Conservation (phyloP, 2,797 vertebrate species). For the Sparus aurata region DNA sequence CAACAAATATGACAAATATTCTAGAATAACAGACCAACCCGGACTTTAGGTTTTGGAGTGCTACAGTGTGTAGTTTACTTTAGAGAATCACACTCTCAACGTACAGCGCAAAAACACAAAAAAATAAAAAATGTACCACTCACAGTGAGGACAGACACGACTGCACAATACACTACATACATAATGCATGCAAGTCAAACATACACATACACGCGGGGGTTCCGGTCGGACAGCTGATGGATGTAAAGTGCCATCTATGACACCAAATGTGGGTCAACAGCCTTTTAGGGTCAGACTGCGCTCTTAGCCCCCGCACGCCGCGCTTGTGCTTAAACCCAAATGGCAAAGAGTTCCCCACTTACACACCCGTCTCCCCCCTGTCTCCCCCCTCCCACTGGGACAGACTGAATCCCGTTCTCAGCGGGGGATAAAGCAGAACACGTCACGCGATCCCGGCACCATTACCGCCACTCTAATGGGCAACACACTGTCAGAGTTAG, state of each 20-base stretch:
- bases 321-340: constrained; percentile 56
- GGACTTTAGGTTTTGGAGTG: neutral
- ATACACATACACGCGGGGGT: neutral
- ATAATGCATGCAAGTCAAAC: constrained; percentile 43
- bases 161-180: constrained; percentile 7
- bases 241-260: constrained; percentile 56
- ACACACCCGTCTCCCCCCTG: neutral
- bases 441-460: constrained; percentile 20
- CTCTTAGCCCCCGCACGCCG: constrained; percentile 44
- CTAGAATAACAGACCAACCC: too few relatives aligned
- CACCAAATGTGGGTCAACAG: constrained; percentile 74
- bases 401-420: constrained; percentile 49
- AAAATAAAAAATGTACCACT: neutral
- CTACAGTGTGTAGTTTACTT: too few relatives aligned
- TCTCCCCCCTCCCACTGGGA: constrained; percentile 36
- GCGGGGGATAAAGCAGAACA: constrained; percentile 47
- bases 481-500: constrained; percentile 49
- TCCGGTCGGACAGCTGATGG: constrained; percentile 43
- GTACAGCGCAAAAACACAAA: neutral
- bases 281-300: constrained; percentile 68
- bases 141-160: neutral
- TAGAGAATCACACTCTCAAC: neutral
- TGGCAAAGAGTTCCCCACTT: constrained; percentile 32
- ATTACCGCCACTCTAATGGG: constrained; percentile 52
- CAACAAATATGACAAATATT: too few relatives aligned